Conservation (phyloP, 2,888 invertebrate genomes). For the Tetanocera ferruginea region DNA sequence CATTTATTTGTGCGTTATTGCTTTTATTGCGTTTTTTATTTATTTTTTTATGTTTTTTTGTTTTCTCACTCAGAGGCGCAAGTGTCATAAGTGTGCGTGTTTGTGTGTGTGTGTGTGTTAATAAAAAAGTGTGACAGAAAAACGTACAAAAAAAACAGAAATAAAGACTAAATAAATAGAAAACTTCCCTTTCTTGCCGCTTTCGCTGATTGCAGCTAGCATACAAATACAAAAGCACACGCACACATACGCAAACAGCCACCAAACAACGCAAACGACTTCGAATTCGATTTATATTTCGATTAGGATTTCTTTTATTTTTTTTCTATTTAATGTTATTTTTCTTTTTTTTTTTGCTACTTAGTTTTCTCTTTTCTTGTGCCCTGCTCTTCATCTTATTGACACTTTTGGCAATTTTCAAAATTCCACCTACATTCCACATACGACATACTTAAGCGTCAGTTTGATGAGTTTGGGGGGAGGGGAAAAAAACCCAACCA, state of each 20-base stretch:
- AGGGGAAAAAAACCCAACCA: neutral
- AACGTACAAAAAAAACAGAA: too few species aligned
- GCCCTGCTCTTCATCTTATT: neutral
- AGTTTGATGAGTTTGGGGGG: neutral
- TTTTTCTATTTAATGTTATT: neutral
- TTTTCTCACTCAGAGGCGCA: neutral
- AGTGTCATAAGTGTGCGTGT: neutral
- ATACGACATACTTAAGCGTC: neutral
- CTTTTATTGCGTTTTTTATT: slow-evolving; percentile 3
- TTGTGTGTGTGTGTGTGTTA: neutral
- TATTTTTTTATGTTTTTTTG: neutral
- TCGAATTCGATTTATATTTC: neutral
- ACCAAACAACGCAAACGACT: too few species aligned
- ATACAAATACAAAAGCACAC: too few species aligned
- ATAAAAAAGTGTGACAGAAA: neutral
- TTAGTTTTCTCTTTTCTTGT: neutral
- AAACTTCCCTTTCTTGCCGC: too few species aligned
- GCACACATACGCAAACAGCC: neutral
- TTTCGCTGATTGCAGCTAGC: too few species aligned
- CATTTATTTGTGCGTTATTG: neutral
- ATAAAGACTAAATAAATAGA: too few species aligned
- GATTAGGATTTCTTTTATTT: neutral
- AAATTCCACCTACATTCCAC: slow-evolving; percentile 6
- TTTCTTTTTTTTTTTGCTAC: neutral
- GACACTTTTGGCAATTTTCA: slow-evolving; percentile 19